Percentiles rank a stretch among this genome's conserved stretches.
Conservation (phyloP, 2,888 invertebrate species). For the Thecocarcelia acutangulata region DNA sequence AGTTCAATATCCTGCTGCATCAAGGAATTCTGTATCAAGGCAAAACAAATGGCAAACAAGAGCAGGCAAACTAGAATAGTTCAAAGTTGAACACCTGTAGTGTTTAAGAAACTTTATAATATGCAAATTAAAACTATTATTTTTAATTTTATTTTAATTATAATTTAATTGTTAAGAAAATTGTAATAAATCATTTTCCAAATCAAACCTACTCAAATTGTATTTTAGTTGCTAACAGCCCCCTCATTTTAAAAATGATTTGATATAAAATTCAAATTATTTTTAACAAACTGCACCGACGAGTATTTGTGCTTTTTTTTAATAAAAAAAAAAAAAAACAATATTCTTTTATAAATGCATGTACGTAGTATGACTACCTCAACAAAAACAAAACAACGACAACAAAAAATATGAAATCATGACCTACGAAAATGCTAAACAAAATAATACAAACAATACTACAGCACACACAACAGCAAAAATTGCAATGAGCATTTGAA, state of each 20-base stretch:
- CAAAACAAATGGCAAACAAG: not conserved
- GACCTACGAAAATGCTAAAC: constrained; percentile 63
- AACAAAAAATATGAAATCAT: constrained; percentile 54
- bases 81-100: constrained; percentile 23
- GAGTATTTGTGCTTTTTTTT: not conserved
- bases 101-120: not conserved
- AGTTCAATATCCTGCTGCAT: constrained; percentile 49
- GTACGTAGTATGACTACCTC: constrained; percentile 58
- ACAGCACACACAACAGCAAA: constrained; percentile 20
- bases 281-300: constrained; percentile 1
- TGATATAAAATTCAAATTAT: constrained; percentile 40
- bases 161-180: constrained; percentile 43
- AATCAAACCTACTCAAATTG: constrained; percentile 28
- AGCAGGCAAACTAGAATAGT: not conserved
- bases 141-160: constrained; percentile 18
- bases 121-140: not conserved
- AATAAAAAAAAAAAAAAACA: constrained; percentile 2
- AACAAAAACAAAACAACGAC: constrained; percentile 28
- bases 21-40: constrained; percentile 31
- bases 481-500: constrained; percentile 42
- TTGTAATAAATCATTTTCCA: constrained; percentile 15
- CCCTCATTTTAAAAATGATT: constrained; percentile 42
- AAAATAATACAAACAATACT: constrained; percentile 35
- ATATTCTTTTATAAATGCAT: constrained; percentile 30
- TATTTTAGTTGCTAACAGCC: constrained; percentile 41